phyloP scores from a whole-genome alignment of 2,888 invertebrate genomes.

The Drosophila sordidula region DNA sequence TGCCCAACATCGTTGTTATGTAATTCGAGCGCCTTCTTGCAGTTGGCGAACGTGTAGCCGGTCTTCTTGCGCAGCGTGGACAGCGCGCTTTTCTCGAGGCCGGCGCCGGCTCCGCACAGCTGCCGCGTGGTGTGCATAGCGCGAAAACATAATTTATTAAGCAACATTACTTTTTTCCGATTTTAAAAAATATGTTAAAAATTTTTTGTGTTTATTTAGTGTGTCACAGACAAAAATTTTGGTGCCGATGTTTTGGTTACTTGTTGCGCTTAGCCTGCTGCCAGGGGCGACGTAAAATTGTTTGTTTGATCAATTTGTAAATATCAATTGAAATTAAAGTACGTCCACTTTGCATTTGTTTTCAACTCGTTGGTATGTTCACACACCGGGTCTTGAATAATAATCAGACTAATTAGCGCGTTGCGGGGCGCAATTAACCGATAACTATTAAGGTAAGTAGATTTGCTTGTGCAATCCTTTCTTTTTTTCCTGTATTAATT shows the following conservation, averaged over 20 bases:
- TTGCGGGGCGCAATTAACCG: constrained; percentile 36
- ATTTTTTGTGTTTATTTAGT: not conserved
- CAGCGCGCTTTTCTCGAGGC: constrained; percentile 90
- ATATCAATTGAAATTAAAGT: not conserved
- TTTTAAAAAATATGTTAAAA: not conserved
- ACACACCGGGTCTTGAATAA: constrained; percentile 39
- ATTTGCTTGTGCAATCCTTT: constrained; percentile 49
- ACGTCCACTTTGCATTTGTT: constrained; percentile 54
- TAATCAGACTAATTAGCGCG: constrained; percentile 24
- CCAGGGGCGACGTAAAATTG: constrained; percentile 53
- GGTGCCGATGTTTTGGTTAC: constrained; percentile 22
- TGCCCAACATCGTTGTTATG: constrained; percentile 94
- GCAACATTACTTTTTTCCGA: constrained; percentile 56
- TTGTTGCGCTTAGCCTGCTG: constrained; percentile 72
- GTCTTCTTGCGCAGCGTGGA: constrained; percentile 96
- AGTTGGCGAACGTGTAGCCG: constrained; percentile 97
- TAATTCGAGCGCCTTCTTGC: constrained; percentile 96
- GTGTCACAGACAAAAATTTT: not conserved
- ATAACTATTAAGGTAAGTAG: constrained; percentile 29
- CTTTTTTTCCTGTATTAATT: constrained; percentile 38
- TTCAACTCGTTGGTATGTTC: constrained; percentile 47
- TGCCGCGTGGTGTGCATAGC: constrained; percentile 86
- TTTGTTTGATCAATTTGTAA: constrained; percentile 55
- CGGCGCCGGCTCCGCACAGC: constrained; percentile 84
- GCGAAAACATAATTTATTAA: constrained; percentile 81